Evolutionary conservation across 2,113 vertebrate genomes (phyloP).

Genomic region (Catharus bicknelli): DNA sequence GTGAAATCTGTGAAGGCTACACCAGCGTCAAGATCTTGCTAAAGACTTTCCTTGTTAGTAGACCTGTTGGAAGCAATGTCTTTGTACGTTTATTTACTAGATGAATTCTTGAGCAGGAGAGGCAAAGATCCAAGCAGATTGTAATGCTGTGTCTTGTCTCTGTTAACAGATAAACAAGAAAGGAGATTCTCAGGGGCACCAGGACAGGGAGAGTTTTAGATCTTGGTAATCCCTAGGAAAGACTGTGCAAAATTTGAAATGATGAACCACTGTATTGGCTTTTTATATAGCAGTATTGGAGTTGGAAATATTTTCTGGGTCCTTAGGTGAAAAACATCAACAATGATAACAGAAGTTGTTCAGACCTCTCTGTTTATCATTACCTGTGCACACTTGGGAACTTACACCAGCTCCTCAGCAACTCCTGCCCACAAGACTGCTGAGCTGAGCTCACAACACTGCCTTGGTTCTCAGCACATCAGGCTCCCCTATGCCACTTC

Average conservation of each 20-base stretch:
- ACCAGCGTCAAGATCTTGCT: background rate
- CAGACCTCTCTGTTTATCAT: background rate
- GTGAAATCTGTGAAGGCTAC: background rate
- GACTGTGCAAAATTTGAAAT: background rate
- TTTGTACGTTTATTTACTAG: background rate
- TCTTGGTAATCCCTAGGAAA: background rate
- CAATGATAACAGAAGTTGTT: background rate
- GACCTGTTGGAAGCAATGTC: background rate
- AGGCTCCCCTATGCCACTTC: background rate
- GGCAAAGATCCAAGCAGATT: background rate
- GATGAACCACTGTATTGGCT: background rate
- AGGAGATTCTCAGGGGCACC: background rate
- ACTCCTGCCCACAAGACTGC: background rate
- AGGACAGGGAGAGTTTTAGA: background rate
- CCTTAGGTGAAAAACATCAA: background rate
- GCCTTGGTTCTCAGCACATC: background rate
- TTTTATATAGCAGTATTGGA: background rate
- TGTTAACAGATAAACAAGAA: background rate
- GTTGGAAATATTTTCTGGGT: background rate
- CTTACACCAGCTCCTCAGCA: background rate
- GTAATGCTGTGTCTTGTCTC: background rate
- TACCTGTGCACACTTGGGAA: background rate
- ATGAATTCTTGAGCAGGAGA: background rate
- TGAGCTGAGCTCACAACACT: background rate
- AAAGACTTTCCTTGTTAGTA: background rate